These are phyloP conservation scores for Mamestra configurata DNA, from an alignment of 1,140 invertebrate genomes.

Conservation along the genomic window DNA sequence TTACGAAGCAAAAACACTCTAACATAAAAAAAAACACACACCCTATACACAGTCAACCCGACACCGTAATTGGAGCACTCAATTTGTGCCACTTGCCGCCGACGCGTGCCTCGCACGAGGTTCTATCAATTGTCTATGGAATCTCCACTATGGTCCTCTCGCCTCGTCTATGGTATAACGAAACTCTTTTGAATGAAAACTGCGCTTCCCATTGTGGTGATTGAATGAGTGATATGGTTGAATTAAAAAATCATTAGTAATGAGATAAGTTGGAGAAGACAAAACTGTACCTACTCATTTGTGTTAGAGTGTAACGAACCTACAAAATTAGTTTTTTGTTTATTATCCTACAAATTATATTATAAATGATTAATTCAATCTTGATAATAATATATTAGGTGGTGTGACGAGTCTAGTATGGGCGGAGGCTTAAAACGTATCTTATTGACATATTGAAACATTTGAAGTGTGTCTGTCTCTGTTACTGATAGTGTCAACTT, in stretches of 20 bases:
- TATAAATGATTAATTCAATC: conserved; percentile 32
- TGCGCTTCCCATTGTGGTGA: conserved; percentile 8
- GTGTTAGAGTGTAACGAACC: no score
- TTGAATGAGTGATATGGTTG: conserved; percentile 17
- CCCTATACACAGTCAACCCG: conserved; percentile 61
- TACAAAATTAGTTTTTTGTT: no score
- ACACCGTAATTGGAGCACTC: conserved; percentile 86
- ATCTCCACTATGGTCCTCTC: conserved; percentile 50
- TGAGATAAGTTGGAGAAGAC: no score
- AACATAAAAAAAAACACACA: conserved; percentile 32
- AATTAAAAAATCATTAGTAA: conserved; percentile 38
- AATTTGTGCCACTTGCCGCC: conserved; percentile 82
- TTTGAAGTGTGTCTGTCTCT: conserved; percentile 16
- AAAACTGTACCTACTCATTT: no score
- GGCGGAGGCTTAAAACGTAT: background rate
- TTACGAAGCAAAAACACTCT: background rate
- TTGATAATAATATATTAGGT: conserved; percentile 10
- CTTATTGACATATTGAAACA: conserved; percentile 9
- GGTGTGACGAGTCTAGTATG: background rate
- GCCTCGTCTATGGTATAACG: conserved; percentile 64
- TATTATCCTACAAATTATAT: background rate
- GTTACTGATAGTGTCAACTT: background rate
- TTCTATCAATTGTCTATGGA: conserved; percentile 76
- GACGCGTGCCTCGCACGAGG: conserved; percentile 67
- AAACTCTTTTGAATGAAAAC: conserved; percentile 48